phyloP scores from a whole-genome alignment of 2,113 vertebrate genomes.

The Paramormyrops kingsleyae region DNA sequence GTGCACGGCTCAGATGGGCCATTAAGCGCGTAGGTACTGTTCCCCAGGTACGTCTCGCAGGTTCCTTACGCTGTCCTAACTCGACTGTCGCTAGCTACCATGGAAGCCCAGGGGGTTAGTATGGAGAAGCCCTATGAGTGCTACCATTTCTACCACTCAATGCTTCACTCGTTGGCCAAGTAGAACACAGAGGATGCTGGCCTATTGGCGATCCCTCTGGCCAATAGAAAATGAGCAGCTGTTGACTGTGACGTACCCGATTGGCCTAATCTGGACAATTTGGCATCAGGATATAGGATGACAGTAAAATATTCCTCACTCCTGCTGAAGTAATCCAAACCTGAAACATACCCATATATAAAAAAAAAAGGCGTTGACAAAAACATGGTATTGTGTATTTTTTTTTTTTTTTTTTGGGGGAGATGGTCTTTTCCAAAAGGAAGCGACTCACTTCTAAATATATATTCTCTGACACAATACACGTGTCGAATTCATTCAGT shows the following conservation, averaged over 20 bases:
- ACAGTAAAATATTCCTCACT: neutral
- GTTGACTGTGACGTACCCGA: neutral
- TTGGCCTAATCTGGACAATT: slow-evolving; percentile 27
- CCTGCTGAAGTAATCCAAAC: neutral
- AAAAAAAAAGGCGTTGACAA: neutral
- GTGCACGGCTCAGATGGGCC: slow-evolving; percentile 56
- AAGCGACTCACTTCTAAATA: neutral
- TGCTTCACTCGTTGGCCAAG: neutral
- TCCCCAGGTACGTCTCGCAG: slow-evolving; percentile 53
- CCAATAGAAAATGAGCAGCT: neutral
- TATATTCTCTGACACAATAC: neutral
- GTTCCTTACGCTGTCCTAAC: slow-evolving; percentile 62
- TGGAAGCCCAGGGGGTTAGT: slow-evolving; percentile 53
- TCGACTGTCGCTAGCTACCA: slow-evolving; percentile 45
- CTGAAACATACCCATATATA: neutral
- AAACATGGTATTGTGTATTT: neutral
- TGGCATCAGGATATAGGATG: slow-evolving; percentile 26
- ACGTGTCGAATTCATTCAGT: neutral
- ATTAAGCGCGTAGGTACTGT: slow-evolving; percentile 61
- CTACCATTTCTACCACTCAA: slow-evolving; percentile 36
- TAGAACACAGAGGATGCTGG: neutral
- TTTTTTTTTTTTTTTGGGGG: neutral
- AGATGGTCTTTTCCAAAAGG: neutral
- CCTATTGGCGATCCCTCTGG: neutral
- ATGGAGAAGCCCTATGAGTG: slow-evolving; percentile 50